Base-by-base conservation (phyloP, 2,113 vertebrate species). In the Sialia sialis region DNA sequence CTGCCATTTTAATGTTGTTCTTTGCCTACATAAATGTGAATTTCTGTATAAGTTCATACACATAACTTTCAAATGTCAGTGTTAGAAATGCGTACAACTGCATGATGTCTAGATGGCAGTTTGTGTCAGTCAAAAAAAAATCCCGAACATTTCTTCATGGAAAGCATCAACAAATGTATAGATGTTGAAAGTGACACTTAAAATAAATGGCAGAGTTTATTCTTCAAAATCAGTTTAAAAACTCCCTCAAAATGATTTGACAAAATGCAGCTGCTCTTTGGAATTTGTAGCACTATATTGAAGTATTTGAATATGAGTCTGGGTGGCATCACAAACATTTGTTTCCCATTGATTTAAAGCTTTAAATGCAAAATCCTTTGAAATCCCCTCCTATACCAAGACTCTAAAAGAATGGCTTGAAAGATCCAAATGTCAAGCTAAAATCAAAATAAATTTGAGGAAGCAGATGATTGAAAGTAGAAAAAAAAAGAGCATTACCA, bases 361-460 rank as follows among this genome's bases (percentile, higher is more conserved):
- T 87, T 85, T 74, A 82, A 82, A 95, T 63, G 46, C 16, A 78
- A 81, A 90, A 62, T 66, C 10, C 7, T 93, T 93, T 89, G 84
- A 60, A 81, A 87, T 41, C 32, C 0, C 7, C 3, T 67, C 8
- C 19, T 10, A 26, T 46, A 81, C 4, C 32, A 49, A 49, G 4
- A 21, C 15, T 20, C 34, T 70, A 58, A 38, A 56, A 74, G 46
- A 72, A 46, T 27, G 8, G 5, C 36, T 90, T 84, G 52, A 78
- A 93, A 63, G 38, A 41, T 21, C 8, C 20, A 49, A 22, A 54
- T 43, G 29, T 51, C 22, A 75, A 72, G 16, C 29, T 62, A 66
- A 23, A 87, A 75, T 7, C 7, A 75, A 81, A 89, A 78, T 4
- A 78, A 81, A 64, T 29, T n/a, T 64, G 26, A 87, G 21, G 66